phyloP scores from a whole-genome alignment of 2,113 vertebrate genomes.

The Bucco capensis region DNA sequence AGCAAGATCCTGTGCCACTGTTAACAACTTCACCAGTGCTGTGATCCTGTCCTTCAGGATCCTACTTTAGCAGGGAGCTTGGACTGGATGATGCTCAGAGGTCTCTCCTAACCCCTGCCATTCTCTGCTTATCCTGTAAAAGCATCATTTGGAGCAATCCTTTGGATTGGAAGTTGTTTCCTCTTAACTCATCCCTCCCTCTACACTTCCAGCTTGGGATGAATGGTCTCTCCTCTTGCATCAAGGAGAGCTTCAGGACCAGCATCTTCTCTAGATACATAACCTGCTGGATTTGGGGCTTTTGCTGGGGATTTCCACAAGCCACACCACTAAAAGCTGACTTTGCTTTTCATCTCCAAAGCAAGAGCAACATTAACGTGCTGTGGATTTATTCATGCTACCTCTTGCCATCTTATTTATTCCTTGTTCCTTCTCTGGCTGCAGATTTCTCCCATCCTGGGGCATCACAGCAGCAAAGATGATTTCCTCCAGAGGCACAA shows the following conservation, averaged over 20 bases:
- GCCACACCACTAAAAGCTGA: neutral
- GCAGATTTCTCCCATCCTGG: neutral
- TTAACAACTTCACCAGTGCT: neutral
- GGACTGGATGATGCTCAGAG: no score
- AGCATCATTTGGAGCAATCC: neutral
- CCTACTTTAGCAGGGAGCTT: no score
- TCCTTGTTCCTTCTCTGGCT: neutral
- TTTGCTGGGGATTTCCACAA: neutral
- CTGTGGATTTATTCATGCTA: neutral
- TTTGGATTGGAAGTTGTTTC: neutral
- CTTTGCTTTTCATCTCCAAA: neutral
- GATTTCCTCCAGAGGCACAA: neutral
- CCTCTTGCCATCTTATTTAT: neutral
- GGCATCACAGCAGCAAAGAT: neutral
- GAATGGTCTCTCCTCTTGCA: accelerated
- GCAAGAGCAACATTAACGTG: neutral
- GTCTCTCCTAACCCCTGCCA: no score
- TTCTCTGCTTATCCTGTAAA: neutral
- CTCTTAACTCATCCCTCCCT: neutral
- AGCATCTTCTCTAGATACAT: neutral
- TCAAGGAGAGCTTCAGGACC: neutral
- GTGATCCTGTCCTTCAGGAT: no score
- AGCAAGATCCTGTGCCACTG: neutral
- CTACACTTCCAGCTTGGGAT: neutral
- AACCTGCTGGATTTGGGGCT: neutral